Evolutionary conservation across 2,797 vertebrate genomes (phyloP).

Genomic region (Chlorospingus semifuscus): DNA sequence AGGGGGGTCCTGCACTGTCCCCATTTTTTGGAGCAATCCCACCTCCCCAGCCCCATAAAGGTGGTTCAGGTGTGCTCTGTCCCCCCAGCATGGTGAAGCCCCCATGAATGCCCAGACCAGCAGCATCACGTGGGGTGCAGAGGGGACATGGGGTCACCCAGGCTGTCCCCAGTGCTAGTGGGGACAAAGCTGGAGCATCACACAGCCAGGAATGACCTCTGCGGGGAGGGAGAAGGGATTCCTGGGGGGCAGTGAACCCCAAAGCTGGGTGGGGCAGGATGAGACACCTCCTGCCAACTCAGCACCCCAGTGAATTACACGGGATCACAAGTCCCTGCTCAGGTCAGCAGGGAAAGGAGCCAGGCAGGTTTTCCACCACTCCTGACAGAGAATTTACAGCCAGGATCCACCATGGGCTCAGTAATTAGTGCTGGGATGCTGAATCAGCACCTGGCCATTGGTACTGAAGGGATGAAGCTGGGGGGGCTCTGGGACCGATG

Average conservation of each 20-base stretch:
- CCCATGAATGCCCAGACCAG: neutral
- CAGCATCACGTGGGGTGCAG: rapidly evolving
- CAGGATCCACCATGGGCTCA: neutral
- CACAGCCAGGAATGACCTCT: neutral
- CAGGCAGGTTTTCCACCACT: neutral
- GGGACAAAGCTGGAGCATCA: neutral
- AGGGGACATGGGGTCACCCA: rapidly evolving
- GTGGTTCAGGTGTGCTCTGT: neutral
- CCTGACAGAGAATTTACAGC: neutral
- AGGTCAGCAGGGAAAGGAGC: constrained; percentile 7
- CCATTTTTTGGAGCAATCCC: neutral
- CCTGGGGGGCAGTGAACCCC: neutral
- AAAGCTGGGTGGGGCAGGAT: neutral
- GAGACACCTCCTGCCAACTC: neutral
- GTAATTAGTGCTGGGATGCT: constrained; percentile 5
- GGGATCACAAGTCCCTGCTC: neutral
- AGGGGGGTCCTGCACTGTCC: neutral
- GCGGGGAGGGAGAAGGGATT: neutral
- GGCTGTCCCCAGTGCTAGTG: neutral
- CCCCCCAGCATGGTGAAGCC: rapidly evolving
- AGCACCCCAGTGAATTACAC: neutral
- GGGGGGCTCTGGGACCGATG: rapidly evolving
- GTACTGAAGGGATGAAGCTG: neutral
- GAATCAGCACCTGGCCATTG: neutral
- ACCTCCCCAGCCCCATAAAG: neutral